phyloP scores from a whole-genome alignment of 1,140 invertebrate genomes.

The Nasonia longicornis region DNA sequence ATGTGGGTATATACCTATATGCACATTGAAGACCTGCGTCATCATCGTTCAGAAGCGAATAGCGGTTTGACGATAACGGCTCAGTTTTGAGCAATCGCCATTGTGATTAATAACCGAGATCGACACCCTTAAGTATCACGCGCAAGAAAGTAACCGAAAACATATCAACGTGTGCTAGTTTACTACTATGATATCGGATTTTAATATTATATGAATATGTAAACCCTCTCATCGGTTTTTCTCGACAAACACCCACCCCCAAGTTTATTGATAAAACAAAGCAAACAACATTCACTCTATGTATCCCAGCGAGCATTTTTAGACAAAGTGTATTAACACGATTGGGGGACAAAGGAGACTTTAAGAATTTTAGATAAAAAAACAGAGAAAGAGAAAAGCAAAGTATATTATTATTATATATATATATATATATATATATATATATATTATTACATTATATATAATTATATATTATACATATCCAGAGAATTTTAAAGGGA shows the following conservation, averaged over 20 bases:
- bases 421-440: not conserved
- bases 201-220: not conserved
- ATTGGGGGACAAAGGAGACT: not conserved
- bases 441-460: not conserved
- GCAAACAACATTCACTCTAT: too few relatives aligned
- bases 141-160: not conserved
- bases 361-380: slow-evolving; percentile 20
- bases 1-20: not conserved
- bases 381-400: not conserved
- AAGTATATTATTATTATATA: slow-evolving; percentile 21
- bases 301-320: slow-evolving; percentile 2
- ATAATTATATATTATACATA: slow-evolving; percentile 23
- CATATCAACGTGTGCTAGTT: not conserved
- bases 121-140: not conserved
- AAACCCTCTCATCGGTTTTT: not conserved
- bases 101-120: slow-evolving; percentile 9
- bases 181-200: not conserved
- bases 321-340: not conserved
- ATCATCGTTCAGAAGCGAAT: not conserved
- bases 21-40: not conserved
- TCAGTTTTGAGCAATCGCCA: not conserved
- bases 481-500: slow-evolving; percentile 10
- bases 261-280: too few relatives aligned
- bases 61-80: not conserved
- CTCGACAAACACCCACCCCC: not conserved